A percentile compares a stretch with the other conserved stretches of the same genome.
phyloP scores from a whole-genome alignment of 2,797 vertebrate species.

The Takifugu ocellatus region DNA sequence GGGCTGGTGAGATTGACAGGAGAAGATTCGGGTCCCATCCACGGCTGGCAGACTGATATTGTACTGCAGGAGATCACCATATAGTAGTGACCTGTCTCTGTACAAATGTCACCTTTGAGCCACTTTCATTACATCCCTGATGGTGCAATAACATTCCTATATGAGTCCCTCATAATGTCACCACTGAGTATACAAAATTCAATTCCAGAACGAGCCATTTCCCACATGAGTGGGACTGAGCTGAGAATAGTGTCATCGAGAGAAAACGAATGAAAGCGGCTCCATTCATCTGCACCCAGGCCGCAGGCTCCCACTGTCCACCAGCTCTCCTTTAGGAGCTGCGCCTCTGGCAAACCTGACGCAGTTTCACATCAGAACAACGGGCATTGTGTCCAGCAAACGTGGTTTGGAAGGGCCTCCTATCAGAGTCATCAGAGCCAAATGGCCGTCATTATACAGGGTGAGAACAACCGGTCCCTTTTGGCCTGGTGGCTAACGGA shows the following conservation, averaged over 20 bases:
- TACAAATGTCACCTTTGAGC: slow-evolving; percentile 59
- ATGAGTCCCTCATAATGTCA: slow-evolving; percentile 59
- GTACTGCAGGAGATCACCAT: slow-evolving; percentile 50
- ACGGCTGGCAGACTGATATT: slow-evolving; percentile 40
- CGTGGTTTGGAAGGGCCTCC: slow-evolving; percentile 15
- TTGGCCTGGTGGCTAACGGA: slow-evolving; percentile 9
- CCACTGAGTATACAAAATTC: slow-evolving; percentile 52
- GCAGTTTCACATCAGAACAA: slow-evolving; percentile 38
- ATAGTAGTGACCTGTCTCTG: slow-evolving; percentile 66
- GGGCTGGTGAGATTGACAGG: slow-evolving; percentile 35
- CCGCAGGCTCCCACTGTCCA: slow-evolving; percentile 24
- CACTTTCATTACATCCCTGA: slow-evolving; percentile 63
- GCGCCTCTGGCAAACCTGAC: slow-evolving; percentile 35
- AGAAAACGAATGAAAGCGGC: slow-evolving; percentile 55
- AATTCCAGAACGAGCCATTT: slow-evolving; percentile 41
- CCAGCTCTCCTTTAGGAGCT: slow-evolving; percentile 19
- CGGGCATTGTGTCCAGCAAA: slow-evolving; percentile 14
- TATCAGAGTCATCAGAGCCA: slow-evolving; percentile 13
- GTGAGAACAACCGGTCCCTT: slow-evolving; percentile 24
- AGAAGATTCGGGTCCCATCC: slow-evolving; percentile 38
- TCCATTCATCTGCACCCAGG: slow-evolving; percentile 52
- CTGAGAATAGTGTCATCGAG: slow-evolving; percentile 44
- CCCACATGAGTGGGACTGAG: slow-evolving; percentile 44
- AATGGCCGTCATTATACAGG: slow-evolving; percentile 25
- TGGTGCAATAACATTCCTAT: slow-evolving; percentile 59